These are phyloP conservation scores for Seriola aureovittata DNA, from an alignment of 2,113 vertebrate genomes.

Conservation along the genomic window DNA sequence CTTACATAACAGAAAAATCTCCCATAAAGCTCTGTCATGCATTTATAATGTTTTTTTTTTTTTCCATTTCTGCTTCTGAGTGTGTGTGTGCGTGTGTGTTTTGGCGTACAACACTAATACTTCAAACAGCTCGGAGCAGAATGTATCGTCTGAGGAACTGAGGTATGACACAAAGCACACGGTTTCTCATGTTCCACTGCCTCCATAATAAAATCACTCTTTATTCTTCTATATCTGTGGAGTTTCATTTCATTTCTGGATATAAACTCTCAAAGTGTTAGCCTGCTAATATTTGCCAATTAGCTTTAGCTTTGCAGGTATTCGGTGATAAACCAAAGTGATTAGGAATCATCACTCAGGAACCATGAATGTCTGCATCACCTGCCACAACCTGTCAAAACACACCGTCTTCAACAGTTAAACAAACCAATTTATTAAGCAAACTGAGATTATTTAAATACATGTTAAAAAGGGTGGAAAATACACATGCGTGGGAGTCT, in stretches of 20 bases:
- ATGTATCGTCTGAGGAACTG: conserved; percentile 50
- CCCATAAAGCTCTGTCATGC: conserved; percentile 58
- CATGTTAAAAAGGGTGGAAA: no score
- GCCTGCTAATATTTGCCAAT: not conserved
- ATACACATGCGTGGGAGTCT: no score
- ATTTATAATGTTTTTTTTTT: conserved; percentile 58
- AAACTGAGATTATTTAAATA: no score
- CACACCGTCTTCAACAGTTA: no score
- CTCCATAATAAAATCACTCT: conserved; percentile 52
- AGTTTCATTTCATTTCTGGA: conserved; percentile 25
- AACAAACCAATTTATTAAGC: no score
- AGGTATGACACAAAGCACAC: conserved; percentile 52
- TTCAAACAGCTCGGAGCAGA: conserved; percentile 45
- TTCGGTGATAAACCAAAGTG: not conserved
- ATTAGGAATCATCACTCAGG: not conserved
- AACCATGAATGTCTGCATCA: not conserved
- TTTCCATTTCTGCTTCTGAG: conserved; percentile 45
- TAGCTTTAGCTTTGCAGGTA: not conserved
- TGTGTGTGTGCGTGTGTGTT: conserved; percentile 41
- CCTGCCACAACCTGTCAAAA: no score
- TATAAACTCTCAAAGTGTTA: not conserved
- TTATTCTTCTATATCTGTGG: conserved; percentile 51
- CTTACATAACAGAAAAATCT: conserved; percentile 60
- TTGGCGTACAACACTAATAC: conserved; percentile 51
- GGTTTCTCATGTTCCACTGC: conserved; percentile 44